Evolutionary conservation across 2,888 invertebrate genomes (phyloP), one percentile per base, ranked within the genome.

Genomic region (Chymomyza procnemis): DNA sequence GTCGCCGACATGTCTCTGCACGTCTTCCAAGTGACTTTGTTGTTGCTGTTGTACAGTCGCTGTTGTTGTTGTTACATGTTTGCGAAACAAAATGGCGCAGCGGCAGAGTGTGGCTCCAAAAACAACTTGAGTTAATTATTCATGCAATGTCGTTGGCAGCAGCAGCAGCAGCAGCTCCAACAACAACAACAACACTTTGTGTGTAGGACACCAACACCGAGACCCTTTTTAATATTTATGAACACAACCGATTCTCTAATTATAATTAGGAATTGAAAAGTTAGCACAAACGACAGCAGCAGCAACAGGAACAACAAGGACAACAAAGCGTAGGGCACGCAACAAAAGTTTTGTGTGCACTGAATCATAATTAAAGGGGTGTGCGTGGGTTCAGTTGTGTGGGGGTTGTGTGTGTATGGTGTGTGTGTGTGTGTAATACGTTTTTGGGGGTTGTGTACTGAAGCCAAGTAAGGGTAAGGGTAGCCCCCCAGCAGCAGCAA

Each of bases 231-330:
- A 85, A 85, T 85, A 85, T 85, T 85, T 85, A 85, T 85, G 85
- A 85, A 85, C 87, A 85, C 87, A 87, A 87, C 87, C 85, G 87
- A 85, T 76, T 82, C 85, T 88, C 87, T 88, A 88, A 88, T 88
- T 88, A 88, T 88, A 88, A 88, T 89, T 88, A 88, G 89, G 83
- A 89, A 88, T 86, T 89, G 86, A 88, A 88, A 88, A 89, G 87
- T 87, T 89, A 83, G 85, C 84, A 85, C 81, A 84, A 79, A 77
- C 69, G 68, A 22, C 74, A 72, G 50, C 64, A 68, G 21, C 30
- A 67, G 3, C 19, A 73, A 18, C 47, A 75, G 22, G 61, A 75
- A 12, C 68, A 70, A n/a, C 67, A 67, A 50, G 56, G 61, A 21
- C 61, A 65, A 67, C 67, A 78, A 79, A 76, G 69, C 74, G 64